Percentiles rank a stretch among this genome's conserved stretches.
Conservation (phyloP, 2,797 vertebrate species). For the Karalla daura region DNA sequence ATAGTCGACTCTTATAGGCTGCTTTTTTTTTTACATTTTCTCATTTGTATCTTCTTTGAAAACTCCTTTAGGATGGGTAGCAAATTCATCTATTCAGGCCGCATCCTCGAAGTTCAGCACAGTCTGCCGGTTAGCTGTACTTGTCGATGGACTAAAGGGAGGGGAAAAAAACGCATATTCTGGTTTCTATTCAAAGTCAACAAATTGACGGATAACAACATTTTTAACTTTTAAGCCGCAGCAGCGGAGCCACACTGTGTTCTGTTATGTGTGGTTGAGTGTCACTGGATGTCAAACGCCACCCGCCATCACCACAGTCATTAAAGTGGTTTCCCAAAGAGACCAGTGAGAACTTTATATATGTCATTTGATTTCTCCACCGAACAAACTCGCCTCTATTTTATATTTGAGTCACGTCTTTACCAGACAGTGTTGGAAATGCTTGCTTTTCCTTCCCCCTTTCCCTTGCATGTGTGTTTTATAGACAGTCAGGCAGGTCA, state of each 20-base stretch:
- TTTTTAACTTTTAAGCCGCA: constrained; percentile 25
- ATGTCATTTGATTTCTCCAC: constrained; percentile 19
- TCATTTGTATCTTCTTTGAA: constrained; percentile 54
- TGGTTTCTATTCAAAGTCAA: background rate
- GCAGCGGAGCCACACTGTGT: constrained; percentile 29
- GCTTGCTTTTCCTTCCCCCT: background rate
- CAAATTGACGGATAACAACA: constrained; percentile 8
- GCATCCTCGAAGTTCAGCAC: constrained; percentile 12
- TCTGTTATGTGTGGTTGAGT: constrained; percentile 43
- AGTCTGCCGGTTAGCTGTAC: constrained; percentile 2
- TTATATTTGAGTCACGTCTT: constrained; percentile 26
- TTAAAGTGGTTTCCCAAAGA: constrained; percentile 56
- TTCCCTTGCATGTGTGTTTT: constrained; percentile 14
- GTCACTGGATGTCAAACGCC: constrained; percentile 50
- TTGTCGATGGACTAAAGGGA: background rate
- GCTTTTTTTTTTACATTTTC: constrained; percentile 57
- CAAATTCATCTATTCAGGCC: constrained; percentile 49
- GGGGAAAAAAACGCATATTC: background rate
- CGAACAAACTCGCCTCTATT: constrained; percentile 4
- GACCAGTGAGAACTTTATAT: constrained; percentile 58
- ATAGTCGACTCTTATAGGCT: constrained; percentile 39
- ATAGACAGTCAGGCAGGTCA: constrained; percentile 24
- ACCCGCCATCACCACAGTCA: constrained; percentile 53
- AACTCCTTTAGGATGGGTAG: constrained; percentile 26
- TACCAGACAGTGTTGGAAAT: constrained; percentile 5